phyloP scores from a whole-genome alignment of 2,113 vertebrate genomes.

The Apeltes quadracus region DNA sequence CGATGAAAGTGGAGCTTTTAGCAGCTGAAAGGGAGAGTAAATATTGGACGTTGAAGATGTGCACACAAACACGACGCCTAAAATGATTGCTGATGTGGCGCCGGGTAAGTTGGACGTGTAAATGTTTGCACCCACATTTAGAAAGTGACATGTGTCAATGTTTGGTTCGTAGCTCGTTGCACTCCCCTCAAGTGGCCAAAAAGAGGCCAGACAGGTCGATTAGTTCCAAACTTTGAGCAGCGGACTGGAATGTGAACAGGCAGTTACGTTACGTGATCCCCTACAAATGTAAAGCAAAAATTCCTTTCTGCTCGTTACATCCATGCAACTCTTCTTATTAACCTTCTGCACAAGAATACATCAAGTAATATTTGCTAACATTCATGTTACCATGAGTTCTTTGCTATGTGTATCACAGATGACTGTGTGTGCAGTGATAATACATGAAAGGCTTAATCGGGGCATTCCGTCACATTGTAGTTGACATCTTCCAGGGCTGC shows the following conservation, averaged over 20 bases:
- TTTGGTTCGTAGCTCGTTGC: neutral
- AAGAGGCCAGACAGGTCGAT: neutral
- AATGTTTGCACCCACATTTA: neutral
- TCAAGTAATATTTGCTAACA: neutral
- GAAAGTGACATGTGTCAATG: neutral
- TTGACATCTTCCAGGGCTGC: neutral
- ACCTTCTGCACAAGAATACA: neutral
- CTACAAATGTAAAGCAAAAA: neutral
- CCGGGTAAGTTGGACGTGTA: neutral
- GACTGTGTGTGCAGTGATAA: neutral
- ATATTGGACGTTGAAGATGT: neutral
- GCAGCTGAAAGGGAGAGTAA: constrained; percentile 1
- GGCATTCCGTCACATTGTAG: neutral
- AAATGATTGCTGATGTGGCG: neutral
- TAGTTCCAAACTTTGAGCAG: neutral
- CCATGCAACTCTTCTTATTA: neutral
- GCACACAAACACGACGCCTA: neutral
- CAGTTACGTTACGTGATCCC: neutral
- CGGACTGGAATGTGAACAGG: neutral
- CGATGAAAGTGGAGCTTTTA: neutral
- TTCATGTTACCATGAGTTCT: neutral
- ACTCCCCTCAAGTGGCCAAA: neutral
- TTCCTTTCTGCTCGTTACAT: neutral
- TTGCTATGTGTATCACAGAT: neutral
- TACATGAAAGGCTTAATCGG: neutral